Evolutionary conservation across 2,113 vertebrate genomes (phyloP), one percentile per base, ranked within the genome.

Genomic region (Tetraodon nigroviridis): DNA sequence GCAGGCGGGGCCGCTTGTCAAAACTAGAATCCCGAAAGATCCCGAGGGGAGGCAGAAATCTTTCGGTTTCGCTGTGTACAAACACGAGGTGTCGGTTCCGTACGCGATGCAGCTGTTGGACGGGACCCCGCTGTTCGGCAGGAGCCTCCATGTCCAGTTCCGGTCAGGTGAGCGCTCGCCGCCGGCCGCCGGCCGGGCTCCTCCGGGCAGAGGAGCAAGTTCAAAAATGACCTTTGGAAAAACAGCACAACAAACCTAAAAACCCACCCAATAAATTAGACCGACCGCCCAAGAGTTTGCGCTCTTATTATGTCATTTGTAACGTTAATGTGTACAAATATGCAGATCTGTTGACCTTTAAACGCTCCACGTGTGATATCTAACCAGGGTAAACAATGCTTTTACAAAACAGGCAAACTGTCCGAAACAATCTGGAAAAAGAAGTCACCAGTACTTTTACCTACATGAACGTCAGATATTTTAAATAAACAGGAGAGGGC

Each of bases 61-160:
- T 0, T 99, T 97, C 71, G 97, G 95, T 0, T 99, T 99, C 59
- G 94, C 95, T n/a, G 93, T 94, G 4, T 99, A 94, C 81, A 98
- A 95, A 47, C 94, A 99, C 7, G 96, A 98, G 49, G 92, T 91
- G 48, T 98, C 96, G 0, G 95, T 90, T 21, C 95, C 95, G 0
- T 98, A 99, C 4, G 93, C 91, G 1, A 89, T 98, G 91, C 88
- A 88, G 55, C 87, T 99, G 5, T 87, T 98, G 1, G 91, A 95
- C 56, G 97, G 97, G 8, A 91, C 91, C 37, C 87, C 90, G 47
- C 88, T 99, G 1, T 92, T 87, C 22, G 95, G 95, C 40, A 90
- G 92, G 64, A 89, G 88, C 3, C 90, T 99, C 67, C 93, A 94
- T 58, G 92, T 99, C 61, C 93, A 98, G 74, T 98, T 92, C 88